These are phyloP conservation scores for Abscondita cerata DNA, from an alignment of 2,888 invertebrate genomes.

Conservation along the genomic window DNA sequence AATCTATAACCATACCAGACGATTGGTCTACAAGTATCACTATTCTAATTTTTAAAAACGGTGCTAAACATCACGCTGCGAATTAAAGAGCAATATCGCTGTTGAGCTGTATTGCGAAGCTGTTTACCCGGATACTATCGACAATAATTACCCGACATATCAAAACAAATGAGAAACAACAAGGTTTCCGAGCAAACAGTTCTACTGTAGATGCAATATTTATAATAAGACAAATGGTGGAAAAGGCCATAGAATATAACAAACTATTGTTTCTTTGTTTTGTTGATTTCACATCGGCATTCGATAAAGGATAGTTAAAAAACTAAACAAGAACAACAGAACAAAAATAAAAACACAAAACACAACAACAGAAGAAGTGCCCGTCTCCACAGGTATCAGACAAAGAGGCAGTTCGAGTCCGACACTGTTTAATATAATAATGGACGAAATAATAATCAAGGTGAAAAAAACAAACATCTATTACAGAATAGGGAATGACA, in stretches of 20 bases:
- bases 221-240: slow-evolving; percentile 11
- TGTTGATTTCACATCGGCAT: slow-evolving; percentile 8
- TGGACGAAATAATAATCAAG: slow-evolving; percentile 15
- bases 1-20: neutral
- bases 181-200: slow-evolving; percentile 12
- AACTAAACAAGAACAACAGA: slow-evolving; percentile 4
- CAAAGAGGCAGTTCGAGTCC: slow-evolving; percentile 19
- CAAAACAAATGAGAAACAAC: too few relatives aligned
- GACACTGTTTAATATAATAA: slow-evolving; percentile 15
- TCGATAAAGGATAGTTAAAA: slow-evolving; percentile 1
- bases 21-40: slow-evolving; percentile 4
- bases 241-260: slow-evolving; percentile 8
- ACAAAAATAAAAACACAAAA: slow-evolving; percentile 7
- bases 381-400: slow-evolving; percentile 15
- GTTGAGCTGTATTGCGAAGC: neutral
- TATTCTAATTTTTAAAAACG: slow-evolving; percentile 4
- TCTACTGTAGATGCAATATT: slow-evolving; percentile 13
- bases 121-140: neutral
- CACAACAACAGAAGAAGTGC: slow-evolving; percentile 9
- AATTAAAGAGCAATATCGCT: neutral
- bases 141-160: slow-evolving; percentile 5
- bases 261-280: slow-evolving; percentile 8
- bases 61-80: neutral
- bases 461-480: slow-evolving; percentile 5
- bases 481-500: neutral